These are phyloP conservation scores for Drosophila rufa DNA, from an alignment of 1,140 invertebrate species.

Conservation along the genomic window DNA sequence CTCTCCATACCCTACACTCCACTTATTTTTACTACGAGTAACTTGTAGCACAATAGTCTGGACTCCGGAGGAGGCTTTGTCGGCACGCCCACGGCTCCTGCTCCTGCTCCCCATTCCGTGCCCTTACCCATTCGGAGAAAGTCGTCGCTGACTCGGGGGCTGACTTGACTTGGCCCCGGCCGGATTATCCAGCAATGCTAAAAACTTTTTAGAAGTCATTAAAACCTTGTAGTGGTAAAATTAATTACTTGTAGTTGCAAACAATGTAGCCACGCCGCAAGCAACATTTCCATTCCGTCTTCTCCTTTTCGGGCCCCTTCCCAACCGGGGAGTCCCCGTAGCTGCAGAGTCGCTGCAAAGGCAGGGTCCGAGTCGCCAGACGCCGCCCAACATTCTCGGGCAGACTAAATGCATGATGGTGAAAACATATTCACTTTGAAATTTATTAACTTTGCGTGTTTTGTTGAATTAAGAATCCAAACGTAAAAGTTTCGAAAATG, in stretches of 20 bases:
- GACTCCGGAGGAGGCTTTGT: constrained; percentile 68
- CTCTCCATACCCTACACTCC: constrained; percentile 15
- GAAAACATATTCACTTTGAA: constrained; percentile 83
- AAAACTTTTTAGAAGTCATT: constrained; percentile 85
- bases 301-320: constrained; percentile 13
- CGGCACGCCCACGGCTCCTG: constrained; percentile 58
- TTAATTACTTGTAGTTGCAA: constrained; percentile 85
- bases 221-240: constrained; percentile 85
- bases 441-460: constrained; percentile 83
- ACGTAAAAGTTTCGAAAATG: constrained; percentile 77
- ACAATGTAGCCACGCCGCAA: constrained; percentile 84
- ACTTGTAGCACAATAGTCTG: constrained; percentile 77
- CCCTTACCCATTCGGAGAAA: constrained; percentile 7
- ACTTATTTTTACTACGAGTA: constrained; percentile 63
- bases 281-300: constrained; percentile 72
- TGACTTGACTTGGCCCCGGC: constrained; percentile 49
- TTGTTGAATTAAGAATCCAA: constrained; percentile 80
- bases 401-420: constrained; percentile 80
- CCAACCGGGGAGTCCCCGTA: neutral
- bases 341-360: neutral
- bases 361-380: constrained; percentile 41
- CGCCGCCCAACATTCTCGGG: constrained; percentile 48
- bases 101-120: neutral
- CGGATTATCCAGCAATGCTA: constrained; percentile 83
- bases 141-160: constrained; percentile 63